Evolutionary conservation across 2,113 vertebrate genomes (phyloP).

Genomic region (Rhinopomastus cyanomelas): DNA sequence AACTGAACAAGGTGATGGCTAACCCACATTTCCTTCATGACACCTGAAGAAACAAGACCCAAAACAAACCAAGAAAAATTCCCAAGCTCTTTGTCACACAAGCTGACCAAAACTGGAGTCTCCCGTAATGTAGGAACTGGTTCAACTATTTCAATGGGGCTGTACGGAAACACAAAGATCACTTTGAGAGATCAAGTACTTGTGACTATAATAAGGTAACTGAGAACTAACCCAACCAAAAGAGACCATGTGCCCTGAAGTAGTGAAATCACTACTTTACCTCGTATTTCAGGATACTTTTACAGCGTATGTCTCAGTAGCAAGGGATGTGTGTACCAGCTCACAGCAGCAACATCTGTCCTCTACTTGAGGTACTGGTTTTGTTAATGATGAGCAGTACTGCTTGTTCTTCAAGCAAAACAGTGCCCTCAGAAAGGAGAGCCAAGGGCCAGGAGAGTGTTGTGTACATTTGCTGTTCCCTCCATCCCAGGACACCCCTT

Average conservation of each 20-base stretch:
- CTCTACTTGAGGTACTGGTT: neutral
- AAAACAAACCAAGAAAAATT: neutral
- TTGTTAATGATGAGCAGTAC: neutral
- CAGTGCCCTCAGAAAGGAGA: neutral
- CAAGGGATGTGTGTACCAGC: too few species aligned
- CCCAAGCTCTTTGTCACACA: neutral
- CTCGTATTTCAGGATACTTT: neutral
- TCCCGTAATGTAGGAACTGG: neutral
- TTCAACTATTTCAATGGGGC: neutral
- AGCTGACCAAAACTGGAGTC: neutral
- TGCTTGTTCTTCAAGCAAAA: neutral
- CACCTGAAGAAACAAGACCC: neutral
- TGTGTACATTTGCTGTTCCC: neutral
- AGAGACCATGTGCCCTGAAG: neutral
- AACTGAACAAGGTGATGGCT: neutral
- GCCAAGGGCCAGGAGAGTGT: neutral
- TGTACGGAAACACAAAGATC: neutral
- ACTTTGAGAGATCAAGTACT: neutral
- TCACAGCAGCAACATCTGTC: neutral
- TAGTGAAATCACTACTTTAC: neutral
- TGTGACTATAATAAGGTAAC: neutral
- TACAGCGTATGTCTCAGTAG: fast-evolving
- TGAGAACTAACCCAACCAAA: neutral
- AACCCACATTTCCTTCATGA: neutral
- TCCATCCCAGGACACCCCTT: neutral